Evolutionary conservation across 2,797 vertebrate genomes (phyloP).

Genomic region (Anguilla anguilla): DNA sequence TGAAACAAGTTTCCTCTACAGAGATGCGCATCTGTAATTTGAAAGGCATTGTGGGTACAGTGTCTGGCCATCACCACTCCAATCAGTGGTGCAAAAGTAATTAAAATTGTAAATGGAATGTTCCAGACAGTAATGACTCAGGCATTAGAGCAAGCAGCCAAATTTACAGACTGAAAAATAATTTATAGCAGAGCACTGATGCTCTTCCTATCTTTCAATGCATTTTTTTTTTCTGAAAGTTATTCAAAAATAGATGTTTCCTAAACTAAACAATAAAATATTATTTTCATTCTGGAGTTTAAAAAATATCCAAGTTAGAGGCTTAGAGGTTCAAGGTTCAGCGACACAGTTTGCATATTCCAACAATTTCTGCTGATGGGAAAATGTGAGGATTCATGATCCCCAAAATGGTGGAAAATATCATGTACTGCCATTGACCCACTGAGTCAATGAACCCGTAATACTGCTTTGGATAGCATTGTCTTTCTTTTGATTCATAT

Average conservation of each 20-base stretch:
- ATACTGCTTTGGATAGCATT: too few species aligned
- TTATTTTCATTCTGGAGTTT: not conserved
- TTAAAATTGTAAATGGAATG: not conserved
- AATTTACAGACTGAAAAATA: not conserved
- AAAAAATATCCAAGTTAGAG: not conserved
- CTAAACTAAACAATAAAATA: not conserved
- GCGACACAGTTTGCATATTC: too few species aligned
- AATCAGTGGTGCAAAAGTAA: not conserved
- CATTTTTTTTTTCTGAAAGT: not conserved
- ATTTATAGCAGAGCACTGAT: not conserved
- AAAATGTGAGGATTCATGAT: not conserved
- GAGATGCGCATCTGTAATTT: not conserved
- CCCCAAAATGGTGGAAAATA: too few species aligned
- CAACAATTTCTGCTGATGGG: too few species aligned
- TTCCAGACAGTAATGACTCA: not conserved
- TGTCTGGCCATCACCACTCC: not conserved
- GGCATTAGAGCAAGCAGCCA: not conserved
- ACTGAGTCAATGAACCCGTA: too few species aligned
- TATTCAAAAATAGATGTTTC: not conserved
- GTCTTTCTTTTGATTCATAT: too few species aligned
- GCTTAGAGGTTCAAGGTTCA: too few species aligned
- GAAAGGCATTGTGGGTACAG: not conserved
- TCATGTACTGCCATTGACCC: too few species aligned
- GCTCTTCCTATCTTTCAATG: not conserved
- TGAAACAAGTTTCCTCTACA: not conserved